Evolutionary conservation across 2,797 vertebrate species (phyloP).

Genomic region (Halcyon smyrnensis): DNA sequence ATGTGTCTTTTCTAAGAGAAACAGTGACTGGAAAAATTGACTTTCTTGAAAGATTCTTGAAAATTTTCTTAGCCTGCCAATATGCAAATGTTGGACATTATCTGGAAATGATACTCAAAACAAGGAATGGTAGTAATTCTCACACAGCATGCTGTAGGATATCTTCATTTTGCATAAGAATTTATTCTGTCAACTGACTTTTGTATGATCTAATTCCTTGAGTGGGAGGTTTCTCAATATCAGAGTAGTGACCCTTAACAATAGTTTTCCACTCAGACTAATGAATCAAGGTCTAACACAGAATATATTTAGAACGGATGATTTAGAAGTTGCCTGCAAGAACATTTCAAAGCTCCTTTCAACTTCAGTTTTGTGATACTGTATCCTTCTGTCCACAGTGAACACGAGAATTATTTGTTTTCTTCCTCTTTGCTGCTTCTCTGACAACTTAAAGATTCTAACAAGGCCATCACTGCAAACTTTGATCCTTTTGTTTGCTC

Average conservation of each 20-base stretch:
- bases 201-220: background rate
- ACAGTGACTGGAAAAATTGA: rapidly evolving
- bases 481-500: background rate
- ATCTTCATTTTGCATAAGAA: background rate
- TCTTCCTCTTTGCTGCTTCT: background rate
- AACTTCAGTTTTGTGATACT: background rate
- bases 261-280: background rate
- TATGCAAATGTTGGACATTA: background rate
- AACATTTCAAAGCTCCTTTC: background rate
- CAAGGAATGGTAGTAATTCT: background rate
- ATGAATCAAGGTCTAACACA: background rate
- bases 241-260: background rate
- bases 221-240: background rate
- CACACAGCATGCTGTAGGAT: background rate
- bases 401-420: background rate
- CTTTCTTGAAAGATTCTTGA: background rate
- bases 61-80: background rate
- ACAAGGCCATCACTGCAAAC: background rate
- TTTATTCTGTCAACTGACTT: background rate
- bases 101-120: background rate
- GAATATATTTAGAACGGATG: background rate
- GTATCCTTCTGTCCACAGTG: background rate
- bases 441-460: background rate
- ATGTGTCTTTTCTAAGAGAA: background rate
- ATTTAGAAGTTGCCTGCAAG: background rate